A percentile compares a stretch with the other conserved stretches of the same genome.
These are phyloP conservation scores for Pycnomerus fuliginosus DNA, from an alignment of 2,888 invertebrate genomes.

Conservation along the genomic window DNA sequence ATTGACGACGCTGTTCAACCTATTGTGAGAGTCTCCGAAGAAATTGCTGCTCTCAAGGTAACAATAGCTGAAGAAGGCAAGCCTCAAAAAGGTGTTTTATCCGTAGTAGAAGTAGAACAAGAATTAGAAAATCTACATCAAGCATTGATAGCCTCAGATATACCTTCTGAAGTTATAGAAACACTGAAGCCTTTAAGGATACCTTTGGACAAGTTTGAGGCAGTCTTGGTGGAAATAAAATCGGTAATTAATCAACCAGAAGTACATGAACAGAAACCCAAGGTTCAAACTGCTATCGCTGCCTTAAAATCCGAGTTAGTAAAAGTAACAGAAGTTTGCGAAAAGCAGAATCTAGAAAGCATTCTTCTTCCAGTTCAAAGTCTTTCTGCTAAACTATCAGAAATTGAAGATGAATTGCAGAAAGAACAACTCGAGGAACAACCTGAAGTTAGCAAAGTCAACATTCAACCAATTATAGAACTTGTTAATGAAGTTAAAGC, in stretches of 20 bases:
- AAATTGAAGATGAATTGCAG: too few species aligned
- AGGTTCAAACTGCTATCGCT: constrained; percentile 15
- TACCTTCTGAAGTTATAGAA: not conserved
- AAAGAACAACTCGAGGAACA: too few species aligned
- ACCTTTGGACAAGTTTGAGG: constrained; percentile 9
- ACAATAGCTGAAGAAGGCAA: too few species aligned
- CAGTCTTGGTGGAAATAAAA: not conserved
- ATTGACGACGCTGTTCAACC: too few species aligned
- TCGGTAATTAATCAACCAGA: constrained; percentile 1
- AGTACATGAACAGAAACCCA: constrained; percentile 2
- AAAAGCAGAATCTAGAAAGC: too few species aligned
- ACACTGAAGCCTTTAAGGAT: not conserved
- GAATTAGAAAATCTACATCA: not conserved
- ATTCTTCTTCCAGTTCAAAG: not conserved
- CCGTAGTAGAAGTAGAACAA: not conserved
- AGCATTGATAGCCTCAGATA: not conserved
- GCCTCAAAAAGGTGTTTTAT: not conserved
- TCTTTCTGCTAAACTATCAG: not conserved
- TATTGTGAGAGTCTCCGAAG: too few species aligned
- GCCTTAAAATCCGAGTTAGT: constrained; percentile 15
- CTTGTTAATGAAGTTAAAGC: too few species aligned
- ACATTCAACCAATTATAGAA: too few species aligned
- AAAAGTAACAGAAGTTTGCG: too few species aligned
- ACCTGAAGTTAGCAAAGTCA: too few species aligned
- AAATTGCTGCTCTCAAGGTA: too few species aligned